Conservation (phyloP, 2,888 invertebrate species). For the Lacanobia wlatinum region DNA sequence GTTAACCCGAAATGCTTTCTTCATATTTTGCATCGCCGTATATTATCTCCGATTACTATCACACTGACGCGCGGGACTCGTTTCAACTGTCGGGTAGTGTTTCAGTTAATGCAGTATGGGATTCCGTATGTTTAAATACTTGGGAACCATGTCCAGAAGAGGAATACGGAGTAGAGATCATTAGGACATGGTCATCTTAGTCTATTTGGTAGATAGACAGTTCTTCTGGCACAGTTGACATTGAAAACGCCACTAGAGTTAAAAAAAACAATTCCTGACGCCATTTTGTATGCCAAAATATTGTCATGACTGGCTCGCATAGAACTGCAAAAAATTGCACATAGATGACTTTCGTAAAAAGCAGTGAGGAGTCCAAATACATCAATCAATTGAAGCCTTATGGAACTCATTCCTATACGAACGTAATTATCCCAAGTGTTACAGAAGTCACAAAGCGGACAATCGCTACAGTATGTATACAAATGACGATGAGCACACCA, state of each 20-base stretch:
- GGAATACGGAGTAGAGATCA: too few species aligned
- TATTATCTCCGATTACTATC: conserved; percentile 69
- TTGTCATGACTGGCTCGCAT: too few species aligned
- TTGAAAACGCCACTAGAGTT: too few species aligned
- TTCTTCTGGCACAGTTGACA: too few species aligned
- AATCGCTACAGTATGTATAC: conserved; percentile 4
- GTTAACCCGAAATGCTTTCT: conserved; percentile 58
- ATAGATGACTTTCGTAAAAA: neutral
- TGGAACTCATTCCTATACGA: neutral
- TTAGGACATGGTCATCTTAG: neutral
- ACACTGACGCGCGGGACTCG: conserved; percentile 37
- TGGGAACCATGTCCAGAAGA: too few species aligned
- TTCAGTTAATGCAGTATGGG: conserved; percentile 2
- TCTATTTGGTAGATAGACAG: too few species aligned
- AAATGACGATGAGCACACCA: neutral
- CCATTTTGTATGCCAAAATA: too few species aligned
- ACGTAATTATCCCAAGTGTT: neutral
- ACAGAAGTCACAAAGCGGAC: neutral
- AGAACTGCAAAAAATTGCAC: too few species aligned
- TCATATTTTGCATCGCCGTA: conserved; percentile 68
- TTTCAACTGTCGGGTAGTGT: conserved; percentile 29
- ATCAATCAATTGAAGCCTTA: neutral
- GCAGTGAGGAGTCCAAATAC: neutral
- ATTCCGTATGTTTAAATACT: conserved; percentile 39
- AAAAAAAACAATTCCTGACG: too few species aligned